A percentile compares a stretch with the other conserved stretches of the same genome.
Evolutionary conservation across 2,797 vertebrate genomes (phyloP).

Genomic region (Sardinella longiceps): DNA sequence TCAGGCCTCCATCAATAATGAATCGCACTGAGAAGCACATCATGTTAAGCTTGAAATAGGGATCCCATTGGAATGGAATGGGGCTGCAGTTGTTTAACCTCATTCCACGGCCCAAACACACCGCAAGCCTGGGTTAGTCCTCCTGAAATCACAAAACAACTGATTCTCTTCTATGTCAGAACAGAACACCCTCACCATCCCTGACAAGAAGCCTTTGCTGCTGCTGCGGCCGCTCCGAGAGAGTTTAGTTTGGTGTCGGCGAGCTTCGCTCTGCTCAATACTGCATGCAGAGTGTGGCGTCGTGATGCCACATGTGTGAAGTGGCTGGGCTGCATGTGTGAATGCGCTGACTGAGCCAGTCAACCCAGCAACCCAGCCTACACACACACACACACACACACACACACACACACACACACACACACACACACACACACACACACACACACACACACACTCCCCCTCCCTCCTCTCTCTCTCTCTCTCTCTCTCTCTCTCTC

Average conservation of each 20-base stretch:
- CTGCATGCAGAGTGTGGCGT: not conserved
- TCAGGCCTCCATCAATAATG: conserved; percentile 29
- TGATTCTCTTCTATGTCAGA: not conserved
- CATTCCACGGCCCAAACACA: not conserved
- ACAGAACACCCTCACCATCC: not conserved
- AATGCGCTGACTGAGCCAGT: not conserved
- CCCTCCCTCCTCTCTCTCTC: no score
- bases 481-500: no score
- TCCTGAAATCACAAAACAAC: not conserved
- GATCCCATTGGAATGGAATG: not conserved
- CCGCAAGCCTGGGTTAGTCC: not conserved
- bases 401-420: no score
- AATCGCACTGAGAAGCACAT: not conserved
- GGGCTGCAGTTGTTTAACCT: not conserved
- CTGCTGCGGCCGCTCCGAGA: not conserved
- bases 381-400: no score
- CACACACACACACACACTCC: no score
- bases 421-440: no score
- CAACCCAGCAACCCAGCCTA: not conserved
- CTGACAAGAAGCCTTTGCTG: not conserved
- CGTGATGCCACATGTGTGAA: not conserved
- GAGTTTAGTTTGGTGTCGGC: not conserved
- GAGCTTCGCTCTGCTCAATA: not conserved
- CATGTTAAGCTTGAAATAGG: conserved; percentile 6
- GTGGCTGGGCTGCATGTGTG: not conserved